Evolutionary conservation across 2,888 invertebrate species (phyloP).

Genomic region (Oxytorus armatus): DNA sequence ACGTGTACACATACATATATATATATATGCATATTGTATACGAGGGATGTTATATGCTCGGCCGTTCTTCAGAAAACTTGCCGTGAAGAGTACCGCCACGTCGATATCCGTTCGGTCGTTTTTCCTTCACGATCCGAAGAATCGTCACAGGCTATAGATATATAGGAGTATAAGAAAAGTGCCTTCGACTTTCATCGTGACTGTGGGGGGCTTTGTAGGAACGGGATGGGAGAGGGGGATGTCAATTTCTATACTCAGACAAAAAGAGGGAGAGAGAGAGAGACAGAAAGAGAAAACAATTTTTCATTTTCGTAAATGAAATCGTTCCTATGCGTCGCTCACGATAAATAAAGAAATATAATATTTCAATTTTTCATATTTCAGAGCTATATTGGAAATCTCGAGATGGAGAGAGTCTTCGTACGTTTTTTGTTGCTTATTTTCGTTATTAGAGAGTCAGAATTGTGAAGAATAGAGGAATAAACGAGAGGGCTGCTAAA

Average conservation of each 20-base stretch:
- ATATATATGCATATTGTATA: neutral
- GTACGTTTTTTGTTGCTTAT: constrained; percentile 19
- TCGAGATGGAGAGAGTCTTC: constrained; percentile 15
- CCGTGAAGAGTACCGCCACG: constrained; percentile 35
- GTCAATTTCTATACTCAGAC: neutral
- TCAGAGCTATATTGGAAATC: constrained; percentile 24
- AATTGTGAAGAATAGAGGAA: constrained; percentile 35
- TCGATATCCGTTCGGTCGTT: constrained; percentile 44
- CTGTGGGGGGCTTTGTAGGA: neutral
- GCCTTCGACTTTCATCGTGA: constrained; percentile 24
- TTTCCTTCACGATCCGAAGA: constrained; percentile 16
- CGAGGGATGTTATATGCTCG: neutral
- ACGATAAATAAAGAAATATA: constrained; percentile 43
- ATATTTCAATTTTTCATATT: constrained; percentile 37
- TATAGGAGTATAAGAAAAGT: neutral
- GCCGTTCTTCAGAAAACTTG: constrained; percentile 16
- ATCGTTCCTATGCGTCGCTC: constrained; percentile 54
- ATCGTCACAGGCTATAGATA: constrained; percentile 25
- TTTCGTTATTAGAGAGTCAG: constrained; percentile 28
- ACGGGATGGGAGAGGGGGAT: neutral
- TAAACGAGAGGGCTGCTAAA: constrained; percentile 25
- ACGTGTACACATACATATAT: constrained; percentile 12
- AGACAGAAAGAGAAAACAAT: constrained; percentile 25
- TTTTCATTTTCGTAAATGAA: constrained; percentile 57
- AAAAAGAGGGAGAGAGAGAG: neutral